phyloP scores from a whole-genome alignment of 2,888 invertebrate species.

The Boloria euphrosyne region DNA sequence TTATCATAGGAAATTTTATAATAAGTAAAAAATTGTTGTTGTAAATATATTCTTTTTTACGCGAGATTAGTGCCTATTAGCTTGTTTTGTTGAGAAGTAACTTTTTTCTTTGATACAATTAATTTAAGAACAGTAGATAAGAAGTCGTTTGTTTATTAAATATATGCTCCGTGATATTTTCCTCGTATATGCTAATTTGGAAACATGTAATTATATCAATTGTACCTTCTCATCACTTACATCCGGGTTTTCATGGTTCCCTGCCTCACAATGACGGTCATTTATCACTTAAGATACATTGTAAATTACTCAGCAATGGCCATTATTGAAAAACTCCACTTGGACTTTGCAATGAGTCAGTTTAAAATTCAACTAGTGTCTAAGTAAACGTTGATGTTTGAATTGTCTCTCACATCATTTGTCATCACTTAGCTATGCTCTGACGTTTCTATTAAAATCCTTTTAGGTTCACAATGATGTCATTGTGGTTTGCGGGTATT shows the following conservation, averaged over 20 bases:
- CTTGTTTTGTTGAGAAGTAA: not conserved
- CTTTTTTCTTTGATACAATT: too few relatives aligned
- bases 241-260: slow-evolving; percentile 29
- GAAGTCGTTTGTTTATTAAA: too few relatives aligned
- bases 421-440: slow-evolving; percentile 61
- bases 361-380: slow-evolving; percentile 20
- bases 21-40: slow-evolving; percentile 9
- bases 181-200: slow-evolving; percentile 12
- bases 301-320: slow-evolving; percentile 42
- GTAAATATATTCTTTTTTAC: not conserved
- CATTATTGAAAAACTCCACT: slow-evolving; percentile 39
- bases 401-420: slow-evolving; percentile 42
- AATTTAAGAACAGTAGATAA: too few relatives aligned
- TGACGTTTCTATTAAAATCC: slow-evolving; percentile 56
- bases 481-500: slow-evolving; percentile 53
- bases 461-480: slow-evolving; percentile 56
- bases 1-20: slow-evolving; percentile 15
- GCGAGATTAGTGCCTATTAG: not conserved
- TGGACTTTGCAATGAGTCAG: slow-evolving; percentile 44
- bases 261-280: slow-evolving; percentile 27
- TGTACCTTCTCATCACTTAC: slow-evolving; percentile 18
- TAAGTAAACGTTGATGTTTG: slow-evolving; percentile 30
- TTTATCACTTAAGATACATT: slow-evolving; percentile 35
- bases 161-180: slow-evolving; percentile 9
- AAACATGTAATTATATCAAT: slow-evolving; percentile 24